Base-by-base conservation (phyloP, 2,888 invertebrate genomes). In the Oligia latruncula region DNA sequence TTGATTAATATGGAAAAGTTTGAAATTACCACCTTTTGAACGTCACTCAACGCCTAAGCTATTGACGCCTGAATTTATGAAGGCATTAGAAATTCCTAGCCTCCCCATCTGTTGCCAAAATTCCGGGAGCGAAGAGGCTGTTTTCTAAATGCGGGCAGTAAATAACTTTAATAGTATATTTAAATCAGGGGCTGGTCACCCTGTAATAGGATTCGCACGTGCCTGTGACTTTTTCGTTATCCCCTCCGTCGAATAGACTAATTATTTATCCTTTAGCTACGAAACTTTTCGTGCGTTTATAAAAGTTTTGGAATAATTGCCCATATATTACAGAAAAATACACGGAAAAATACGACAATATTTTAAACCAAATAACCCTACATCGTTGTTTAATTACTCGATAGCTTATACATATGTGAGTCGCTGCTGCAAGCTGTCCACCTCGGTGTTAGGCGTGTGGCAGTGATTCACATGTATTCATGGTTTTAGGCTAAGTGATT, bases 91-190 rank as follows among this genome's bases (percentile, higher is more conserved):
- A 85, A 86, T 83, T 83, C 77, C 77, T 77, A 65, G 75, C 77
- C 43, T 83, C 64, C 58, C 70, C 83, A 81, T 80, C 83, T 83
- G 84, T 86, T 86, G 77, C 85, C 85, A 76, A 86, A 75, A 86
- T 85, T 80, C 80, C 77, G 70, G 77, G 23, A 75, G 35, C 68
- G 52, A 74, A 74, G 60, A 83, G 77, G 75, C 68, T 72, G 65
- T 77, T 80, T 74, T 71, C 78, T 78, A 77, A 84, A 84, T 74
- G 80, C 70, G 65, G 46, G 71, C 67, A 80, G 80, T 89, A 90
- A 90, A 89, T 90, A 88, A 84, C 83, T 79, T 87, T 88, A 83
- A 90, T 90, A 90, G 90, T 87, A 79, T 90, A 88, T 87, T 90
- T 88, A 85, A 89, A 89, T 86, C 84, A 72, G 79, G 71, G 68